Base-by-base conservation (phyloP, 2,888 invertebrate genomes). In the Amblyjoppa fuscipennis region DNA sequence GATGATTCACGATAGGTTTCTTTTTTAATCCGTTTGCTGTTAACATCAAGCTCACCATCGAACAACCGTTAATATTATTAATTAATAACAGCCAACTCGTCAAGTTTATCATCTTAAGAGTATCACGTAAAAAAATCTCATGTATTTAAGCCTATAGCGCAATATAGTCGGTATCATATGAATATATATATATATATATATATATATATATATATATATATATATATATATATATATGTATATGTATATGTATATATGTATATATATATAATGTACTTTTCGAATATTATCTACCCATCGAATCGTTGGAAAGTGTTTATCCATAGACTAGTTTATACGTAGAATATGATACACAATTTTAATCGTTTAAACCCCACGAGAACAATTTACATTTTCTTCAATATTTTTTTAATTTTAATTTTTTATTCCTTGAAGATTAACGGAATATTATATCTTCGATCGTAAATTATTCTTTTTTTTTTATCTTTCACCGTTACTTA, bases 1-100 rank as follows among this genome's bases (percentile, higher is more conserved):
- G 20, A 59, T 64, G 45, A 3, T 45, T 74, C 68, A 34, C 51
- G 64, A 75, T 51, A n/a, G 49, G 51, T 25, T n/a, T 75, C 25
- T 66, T 6, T 49, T 56, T 53, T 7, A 53, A 31, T 68, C 16
- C 6, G 41, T 28, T 31, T 73, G 28, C 41, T 20, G 56, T 70
- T 71, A 13, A 38, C 53, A 59, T 49, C n/a, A 74, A 49, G 38
- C 75, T 81, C 56, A 38, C 70, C 66, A 70, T 75, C 78, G 78
- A 79, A 71, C 70, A 59, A 77, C 71, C 31, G 59, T 79, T 66
- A 64, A 7, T 38, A 34, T 78, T 82, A 82, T 75, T 41, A 71
- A 71, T 79, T 79, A 82, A 78, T 85, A 85, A 85, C 85, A 82
- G 81, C 78, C 85, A 75, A 66, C 31, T 75, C 78, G 31, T 49